Evolutionary conservation across 1,140 invertebrate species (phyloP), one percentile per base, ranked within the genome.

Genomic region (Pseudachorutes palmiensis): DNA sequence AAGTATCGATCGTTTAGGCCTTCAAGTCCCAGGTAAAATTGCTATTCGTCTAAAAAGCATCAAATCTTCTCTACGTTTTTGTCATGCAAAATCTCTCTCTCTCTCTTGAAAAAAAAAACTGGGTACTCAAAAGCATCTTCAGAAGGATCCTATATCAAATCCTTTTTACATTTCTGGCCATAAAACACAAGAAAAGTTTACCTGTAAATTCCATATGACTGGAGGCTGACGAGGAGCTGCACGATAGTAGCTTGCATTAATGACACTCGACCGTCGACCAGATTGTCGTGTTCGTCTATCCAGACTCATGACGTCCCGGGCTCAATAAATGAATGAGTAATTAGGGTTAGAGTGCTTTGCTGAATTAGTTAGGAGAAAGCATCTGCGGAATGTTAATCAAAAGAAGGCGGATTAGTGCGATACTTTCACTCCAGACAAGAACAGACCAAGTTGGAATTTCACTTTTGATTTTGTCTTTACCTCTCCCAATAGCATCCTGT

Each of bases 161-260:
- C 59, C 22, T 30, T 61, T 61, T 16, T 61, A 61, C 22, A 30
- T 30, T 30, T 31, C 30, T 61, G 29, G 19, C 55, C 16, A 26
- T 22, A 19, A 26, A 22, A 45, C 9, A 12, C 19, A 45, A 19
- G 36, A 19, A 45, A 45, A 9, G 1, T 29, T 72, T 57, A 72
- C 70, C 70, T 72, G 70, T 14, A 72, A 67, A 48, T 72, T 72
- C 65, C 64, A 72, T 67, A 72, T 69, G 22, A 69, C 70, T 58
- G 70, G 70, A 48, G 70, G 70, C 31, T 69, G 68, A n/a, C 67
- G 55, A 32, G 63, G 64, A 49, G 63, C 49, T 16, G 64, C 64
- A 14, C 67, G 65, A 28, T 65, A 65, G 41, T 66, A 61, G 19
- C 65, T 64, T 22, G 51, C 67, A 51, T 64, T 64, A 3, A 64